Evolutionary conservation across 1,140 invertebrate genomes (phyloP), one percentile per base, ranked within the genome.

Genomic region (Aphaenogaster rudis): DNA sequence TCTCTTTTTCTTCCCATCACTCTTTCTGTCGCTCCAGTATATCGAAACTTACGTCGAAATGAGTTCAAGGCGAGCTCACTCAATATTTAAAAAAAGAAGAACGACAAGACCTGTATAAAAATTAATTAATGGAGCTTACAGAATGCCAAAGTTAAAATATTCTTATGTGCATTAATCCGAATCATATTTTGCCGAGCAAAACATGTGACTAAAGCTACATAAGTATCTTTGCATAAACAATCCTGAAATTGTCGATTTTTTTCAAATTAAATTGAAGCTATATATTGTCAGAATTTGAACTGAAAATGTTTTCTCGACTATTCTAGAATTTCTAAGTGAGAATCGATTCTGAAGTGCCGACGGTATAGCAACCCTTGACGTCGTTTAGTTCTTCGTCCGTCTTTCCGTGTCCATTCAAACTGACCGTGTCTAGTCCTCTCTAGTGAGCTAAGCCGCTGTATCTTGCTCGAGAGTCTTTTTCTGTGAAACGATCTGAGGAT

Each of bases 301-400:
- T 21, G n/a, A 28, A 28, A 39, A 48, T 48, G 17, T 69, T 45
- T 52, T 52, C 33, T 28, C 21, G 36, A 57, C 15, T 81, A 66
- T 42, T 80, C 15, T 6, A 17, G 28, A 5, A 50, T 28, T 48
- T 64, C 21, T 17, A 45, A 64, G 57, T 21, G 59, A 66, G 28
- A 79, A 64, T 66, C 61, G 52, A 72, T 82, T 82, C 52, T 72
- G 13, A 28, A 71, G 42, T 59, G 17, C 21, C 6, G 21, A 57
- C 33, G 33, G 33, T 71, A 42, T 54, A 69, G 36, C 66, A 21
- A 36, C 21, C 15, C 33, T 78, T 63, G 64, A 69, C 52, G 33
- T 61, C 57, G 13, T 85, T 74, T 64, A 42, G 45, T 17, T 48
- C 3, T 82, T 36, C 15, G 21, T 71, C n/a, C 52, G n/a, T 64